phyloP scores from a whole-genome alignment of 2,888 invertebrate genomes.

The Zaprionus bogoriensis region DNA sequence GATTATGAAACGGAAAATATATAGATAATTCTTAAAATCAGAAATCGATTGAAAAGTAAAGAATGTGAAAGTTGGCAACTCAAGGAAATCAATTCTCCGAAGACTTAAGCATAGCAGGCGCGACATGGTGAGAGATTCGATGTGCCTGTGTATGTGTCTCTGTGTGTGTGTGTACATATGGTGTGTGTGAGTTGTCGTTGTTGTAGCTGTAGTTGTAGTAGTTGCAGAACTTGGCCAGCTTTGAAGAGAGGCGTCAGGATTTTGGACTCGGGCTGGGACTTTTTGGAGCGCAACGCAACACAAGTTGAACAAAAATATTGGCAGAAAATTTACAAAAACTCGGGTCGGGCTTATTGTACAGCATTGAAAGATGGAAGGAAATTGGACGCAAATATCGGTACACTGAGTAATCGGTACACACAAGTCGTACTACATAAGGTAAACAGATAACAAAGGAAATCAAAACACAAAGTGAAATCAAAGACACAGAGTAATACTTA shows the following conservation, averaged over 20 bases:
- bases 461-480: conserved; percentile 53
- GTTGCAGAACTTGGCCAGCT: conserved; percentile 42
- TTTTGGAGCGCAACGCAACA: conserved; percentile 46
- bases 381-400: conserved; percentile 25
- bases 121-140: conserved; percentile 34
- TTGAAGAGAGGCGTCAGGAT: conserved; percentile 15
- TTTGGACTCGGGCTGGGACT: conserved; percentile 22
- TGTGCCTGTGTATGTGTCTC: neutral
- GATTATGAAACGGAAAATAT: conserved; percentile 19
- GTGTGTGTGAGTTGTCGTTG: conserved; percentile 14
- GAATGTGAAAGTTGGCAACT: conserved; percentile 32
- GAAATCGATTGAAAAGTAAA: conserved; percentile 9
- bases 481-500: conserved; percentile 55
- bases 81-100: conserved; percentile 33
- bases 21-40: conserved; percentile 5
- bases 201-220: conserved; percentile 33
- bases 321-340: conserved; percentile 56
- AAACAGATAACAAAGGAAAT: conserved; percentile 23
- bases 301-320: conserved; percentile 36
- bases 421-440: conserved; percentile 2
- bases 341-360: conserved; percentile 53
- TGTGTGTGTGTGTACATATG: conserved; percentile 14
- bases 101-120: conserved; percentile 50
- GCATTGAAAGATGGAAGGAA: conserved; percentile 35
- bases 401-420: conserved; percentile 31